Conservation (phyloP, 1,140 invertebrate species). For the Radopholus similis region DNA sequence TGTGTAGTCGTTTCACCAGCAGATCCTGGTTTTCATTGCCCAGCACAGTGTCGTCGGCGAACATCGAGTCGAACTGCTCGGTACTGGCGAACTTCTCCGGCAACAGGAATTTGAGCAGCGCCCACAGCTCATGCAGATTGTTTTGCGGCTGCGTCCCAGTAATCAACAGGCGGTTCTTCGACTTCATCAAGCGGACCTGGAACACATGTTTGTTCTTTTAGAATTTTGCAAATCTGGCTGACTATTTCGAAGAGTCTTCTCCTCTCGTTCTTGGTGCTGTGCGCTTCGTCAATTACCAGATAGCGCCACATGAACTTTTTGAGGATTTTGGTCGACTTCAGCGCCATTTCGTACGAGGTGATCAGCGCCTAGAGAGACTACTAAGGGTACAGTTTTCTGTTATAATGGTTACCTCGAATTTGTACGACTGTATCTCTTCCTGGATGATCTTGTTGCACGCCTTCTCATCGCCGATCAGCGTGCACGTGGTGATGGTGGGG, state of each 20-base stretch:
- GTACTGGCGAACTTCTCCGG: slow-evolving; percentile 97
- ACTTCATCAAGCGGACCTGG: slow-evolving; percentile 80
- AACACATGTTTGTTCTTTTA: neutral
- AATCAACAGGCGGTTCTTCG: slow-evolving; percentile 86
- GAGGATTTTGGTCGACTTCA: slow-evolving; percentile 89
- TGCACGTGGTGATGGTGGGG: slow-evolving; percentile 81
- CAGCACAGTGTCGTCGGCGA: slow-evolving; percentile 89
- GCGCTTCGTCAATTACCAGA: slow-evolving; percentile 94
- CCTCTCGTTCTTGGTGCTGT: slow-evolving; percentile 99
- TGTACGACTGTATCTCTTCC: slow-evolving; percentile 86
- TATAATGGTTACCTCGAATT: slow-evolving; percentile 99
- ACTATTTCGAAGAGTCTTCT: slow-evolving; percentile 93
- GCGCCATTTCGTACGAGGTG: slow-evolving; percentile 98
- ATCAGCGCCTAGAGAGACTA: slow-evolving; percentile 64
- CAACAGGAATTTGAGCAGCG: slow-evolving; percentile 90
- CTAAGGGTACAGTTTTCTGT: no score
- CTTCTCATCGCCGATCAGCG: slow-evolving; percentile 91
- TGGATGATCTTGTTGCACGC: slow-evolving; percentile 84
- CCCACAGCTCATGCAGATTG: slow-evolving; percentile 95
- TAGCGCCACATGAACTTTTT: slow-evolving; percentile 98
- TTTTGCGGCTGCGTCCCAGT: slow-evolving; percentile 92
- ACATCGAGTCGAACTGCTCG: slow-evolving; percentile 96
- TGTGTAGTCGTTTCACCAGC: no score
- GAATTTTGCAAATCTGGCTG: neutral
- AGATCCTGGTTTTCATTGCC: slow-evolving; percentile 76